phyloP scores from a whole-genome alignment of 1,140 invertebrate genomes.

The Sesamia nonagrioides region DNA sequence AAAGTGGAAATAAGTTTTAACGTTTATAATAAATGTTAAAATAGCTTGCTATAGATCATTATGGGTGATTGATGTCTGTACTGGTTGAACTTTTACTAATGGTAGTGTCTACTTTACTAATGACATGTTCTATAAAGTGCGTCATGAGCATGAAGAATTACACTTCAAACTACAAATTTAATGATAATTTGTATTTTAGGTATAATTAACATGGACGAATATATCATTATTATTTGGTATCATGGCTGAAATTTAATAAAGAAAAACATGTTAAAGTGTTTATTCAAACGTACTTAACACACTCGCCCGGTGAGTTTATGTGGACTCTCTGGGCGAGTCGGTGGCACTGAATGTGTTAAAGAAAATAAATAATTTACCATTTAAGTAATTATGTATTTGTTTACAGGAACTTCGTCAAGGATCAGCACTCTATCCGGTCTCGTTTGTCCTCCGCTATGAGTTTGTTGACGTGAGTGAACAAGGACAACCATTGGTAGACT shows the following conservation, averaged over 20 bases:
- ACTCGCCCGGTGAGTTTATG: too few species aligned
- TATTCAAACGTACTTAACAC: too few species aligned
- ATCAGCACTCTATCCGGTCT: constrained; percentile 92
- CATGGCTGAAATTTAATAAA: too few species aligned
- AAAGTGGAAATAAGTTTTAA: constrained; percentile 22
- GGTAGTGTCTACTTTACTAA: constrained; percentile 11
- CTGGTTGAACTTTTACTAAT: constrained; percentile 3
- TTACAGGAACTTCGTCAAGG: constrained; percentile 91
- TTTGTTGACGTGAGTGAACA: constrained; percentile 91
- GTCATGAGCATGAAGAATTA: background rate
- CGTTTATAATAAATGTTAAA: constrained; percentile 21
- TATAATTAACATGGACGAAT: background rate
- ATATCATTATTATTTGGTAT: too few species aligned
- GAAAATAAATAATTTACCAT: too few species aligned
- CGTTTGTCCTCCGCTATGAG: constrained; percentile 93
- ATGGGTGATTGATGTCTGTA: constrained; percentile 14
- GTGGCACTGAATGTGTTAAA: too few species aligned
- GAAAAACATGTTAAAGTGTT: too few species aligned
- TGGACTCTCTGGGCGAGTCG: too few species aligned
- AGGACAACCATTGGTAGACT: constrained; percentile 87
- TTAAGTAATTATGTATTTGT: background rate
- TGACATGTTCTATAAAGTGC: background rate
- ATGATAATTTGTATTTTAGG: background rate
- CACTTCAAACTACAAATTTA: background rate
- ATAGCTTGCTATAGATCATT: background rate